Evolutionary conservation across 2,797 vertebrate species (phyloP).

Genomic region (Danio choprae): DNA sequence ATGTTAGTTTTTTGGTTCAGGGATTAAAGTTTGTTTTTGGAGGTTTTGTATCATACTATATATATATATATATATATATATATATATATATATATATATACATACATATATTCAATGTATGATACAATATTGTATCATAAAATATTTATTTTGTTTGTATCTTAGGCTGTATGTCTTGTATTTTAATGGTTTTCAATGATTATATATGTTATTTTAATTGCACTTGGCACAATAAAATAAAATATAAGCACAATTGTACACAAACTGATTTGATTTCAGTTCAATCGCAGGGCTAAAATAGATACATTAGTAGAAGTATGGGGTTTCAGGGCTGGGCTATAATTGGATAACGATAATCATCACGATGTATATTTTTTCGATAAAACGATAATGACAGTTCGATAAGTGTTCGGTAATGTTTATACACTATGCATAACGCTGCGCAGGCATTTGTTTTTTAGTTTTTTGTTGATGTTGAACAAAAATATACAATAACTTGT

Average conservation of each 20-base stretch:
- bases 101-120: too few relatives aligned
- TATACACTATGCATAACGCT: too few relatives aligned
- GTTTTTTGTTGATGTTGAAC: too few relatives aligned
- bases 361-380: too few relatives aligned
- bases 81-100: too few relatives aligned
- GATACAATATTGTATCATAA: neutral
- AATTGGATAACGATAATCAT: too few relatives aligned
- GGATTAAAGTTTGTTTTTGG: neutral
- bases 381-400: too few relatives aligned
- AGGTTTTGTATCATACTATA: neutral
- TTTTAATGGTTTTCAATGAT: neutral
- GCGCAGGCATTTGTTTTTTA: too few relatives aligned
- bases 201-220: neutral
- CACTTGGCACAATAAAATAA: slow-evolving; percentile 9
- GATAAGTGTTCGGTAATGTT: too few relatives aligned
- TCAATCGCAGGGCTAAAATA: neutral
- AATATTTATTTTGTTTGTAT: slow-evolving; percentile 32
- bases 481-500: too few relatives aligned
- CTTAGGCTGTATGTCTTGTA: neutral
- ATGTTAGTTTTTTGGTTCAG: neutral
- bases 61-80: too few relatives aligned
- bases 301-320: neutral
- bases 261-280: neutral
- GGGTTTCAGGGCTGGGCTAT: neutral
- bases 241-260: neutral